phyloP scores from a whole-genome alignment of 92 coral and sea anemone species.

The Phenganax subtilis region DNA sequence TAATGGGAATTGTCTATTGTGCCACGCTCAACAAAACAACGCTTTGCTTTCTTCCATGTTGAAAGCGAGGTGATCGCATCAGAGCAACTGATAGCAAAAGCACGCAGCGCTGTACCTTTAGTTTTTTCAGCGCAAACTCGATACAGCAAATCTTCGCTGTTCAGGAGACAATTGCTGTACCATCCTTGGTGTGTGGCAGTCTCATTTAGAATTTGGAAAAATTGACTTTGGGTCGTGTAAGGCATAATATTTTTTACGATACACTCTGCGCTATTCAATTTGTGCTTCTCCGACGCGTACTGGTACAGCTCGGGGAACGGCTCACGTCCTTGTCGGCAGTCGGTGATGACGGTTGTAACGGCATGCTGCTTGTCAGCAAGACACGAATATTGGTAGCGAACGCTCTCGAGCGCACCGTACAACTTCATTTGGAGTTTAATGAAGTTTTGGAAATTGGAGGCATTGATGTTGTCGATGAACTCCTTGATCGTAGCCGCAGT shows the following conservation, averaged over 20 bases:
- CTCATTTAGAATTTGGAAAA: background rate
- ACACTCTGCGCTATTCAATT: background rate
- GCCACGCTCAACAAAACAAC: too few species aligned
- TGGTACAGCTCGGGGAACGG: slow-evolving; percentile 3
- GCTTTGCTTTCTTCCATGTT: too few species aligned
- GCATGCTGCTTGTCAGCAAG: slow-evolving; percentile 19
- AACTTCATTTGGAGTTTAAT: background rate
- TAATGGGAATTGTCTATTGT: too few species aligned
- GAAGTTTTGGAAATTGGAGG: background rate
- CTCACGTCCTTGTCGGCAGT: background rate
- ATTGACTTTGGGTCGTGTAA: background rate
- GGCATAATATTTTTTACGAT: background rate
- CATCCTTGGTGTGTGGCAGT: background rate
- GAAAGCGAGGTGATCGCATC: too few species aligned
- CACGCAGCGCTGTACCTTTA: background rate
- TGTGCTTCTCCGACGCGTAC: background rate
- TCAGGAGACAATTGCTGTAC: slow-evolving; percentile 19
- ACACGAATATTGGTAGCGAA: background rate
- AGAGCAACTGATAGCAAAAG: too few species aligned
- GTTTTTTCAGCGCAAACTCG: slow-evolving; percentile 12
- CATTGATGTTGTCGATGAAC: background rate
- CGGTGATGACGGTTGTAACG: background rate
- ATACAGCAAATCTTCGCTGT: slow-evolving; percentile 7
- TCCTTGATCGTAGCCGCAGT: background rate
- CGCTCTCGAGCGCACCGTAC: background rate